Conservation (phyloP, 2,113 vertebrate genomes). For the Clinocottus analis region DNA sequence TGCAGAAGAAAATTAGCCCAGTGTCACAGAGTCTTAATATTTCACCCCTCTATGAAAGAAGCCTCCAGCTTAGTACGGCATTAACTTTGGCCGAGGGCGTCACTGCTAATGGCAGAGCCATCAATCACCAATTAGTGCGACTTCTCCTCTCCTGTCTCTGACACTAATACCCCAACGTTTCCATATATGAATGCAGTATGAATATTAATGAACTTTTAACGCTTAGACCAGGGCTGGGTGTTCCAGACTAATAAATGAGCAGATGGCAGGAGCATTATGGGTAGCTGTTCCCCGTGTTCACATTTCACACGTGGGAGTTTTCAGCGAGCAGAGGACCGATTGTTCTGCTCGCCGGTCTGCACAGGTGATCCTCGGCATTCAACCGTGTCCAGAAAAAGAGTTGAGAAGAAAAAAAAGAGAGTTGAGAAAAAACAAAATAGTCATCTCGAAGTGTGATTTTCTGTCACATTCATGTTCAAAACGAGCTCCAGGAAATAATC, state of each 20-base stretch:
- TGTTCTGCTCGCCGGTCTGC: slow-evolving; percentile 52
- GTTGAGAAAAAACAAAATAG: too few species aligned
- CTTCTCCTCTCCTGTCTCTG: slow-evolving; percentile 61
- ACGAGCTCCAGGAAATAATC: background rate
- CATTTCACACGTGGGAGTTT: slow-evolving; percentile 68
- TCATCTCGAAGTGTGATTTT: slow-evolving; percentile 6
- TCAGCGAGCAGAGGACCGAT: slow-evolving; percentile 40
- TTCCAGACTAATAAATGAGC: slow-evolving; percentile 78
- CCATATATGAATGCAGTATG: slow-evolving; percentile 71
- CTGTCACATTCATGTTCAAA: slow-evolving; percentile 21
- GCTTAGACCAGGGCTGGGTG: slow-evolving; percentile 63
- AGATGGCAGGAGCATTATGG: slow-evolving; percentile 75
- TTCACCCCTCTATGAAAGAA: slow-evolving; percentile 28
- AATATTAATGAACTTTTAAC: slow-evolving; percentile 75
- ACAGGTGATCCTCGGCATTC: slow-evolving; percentile 60
- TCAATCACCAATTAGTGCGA: slow-evolving; percentile 76
- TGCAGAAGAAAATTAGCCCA: slow-evolving; percentile 24
- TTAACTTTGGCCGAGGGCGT: slow-evolving; percentile 49
- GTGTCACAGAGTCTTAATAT: slow-evolving; percentile 31
- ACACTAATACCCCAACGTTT: slow-evolving; percentile 64
- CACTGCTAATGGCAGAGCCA: slow-evolving; percentile 62
- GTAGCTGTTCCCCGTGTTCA: slow-evolving; percentile 69
- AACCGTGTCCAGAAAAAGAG: slow-evolving; percentile 27
- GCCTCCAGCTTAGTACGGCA: slow-evolving; percentile 45
- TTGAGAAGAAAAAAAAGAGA: background rate